Base-by-base conservation (phyloP, 2,797 vertebrate species). In the Spheniscus humboldti region DNA sequence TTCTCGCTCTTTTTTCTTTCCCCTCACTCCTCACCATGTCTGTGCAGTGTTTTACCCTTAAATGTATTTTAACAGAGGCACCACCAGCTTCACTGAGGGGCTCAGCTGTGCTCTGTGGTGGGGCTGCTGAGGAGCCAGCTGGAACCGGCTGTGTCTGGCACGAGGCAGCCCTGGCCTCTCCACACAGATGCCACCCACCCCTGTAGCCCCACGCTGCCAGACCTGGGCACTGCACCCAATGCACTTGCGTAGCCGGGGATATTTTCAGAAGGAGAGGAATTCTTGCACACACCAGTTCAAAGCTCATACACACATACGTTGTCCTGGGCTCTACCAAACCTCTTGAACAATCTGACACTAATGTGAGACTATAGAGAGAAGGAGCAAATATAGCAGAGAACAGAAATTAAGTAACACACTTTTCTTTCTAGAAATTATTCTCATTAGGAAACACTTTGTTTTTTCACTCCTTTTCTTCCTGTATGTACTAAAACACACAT, bases 171-270 rank as follows among this genome's bases (percentile, higher is more conserved):
- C 55, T 9, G 9, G 22, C 13, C 56, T 15, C 56, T 23, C 56
- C 33, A 5, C 13, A 23, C 56, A 24, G 56, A 23, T 22, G 56
- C 35, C 5, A 1, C 28, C 35, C 24, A 9, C 12, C 13, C 25
- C 39, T 19, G 18, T 2, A 35, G 39, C 30, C 31, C 13, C 2
- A 1, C 2, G 14, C 37, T 7, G 15, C 48, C 60, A 23, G 39
- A 5, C 25, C 39, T 9, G 50, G 25, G 2, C 20, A 10, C 39
- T 1, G 37, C 27, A 7, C 23, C 8, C n/a, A 3, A 4, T 10
- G 8, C 25, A 9, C 16, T 24, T 8, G 16, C 15, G 13, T 18
- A 18, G 55, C 31, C 4, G 3, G 47, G 27, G 10, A 1, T 13
- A 10, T 43, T 52, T 60, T 52, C 6, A 17, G n/a, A 6, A 35